Evolutionary conservation across 2,888 invertebrate species (phyloP), one percentile per base, ranked within the genome.

Genomic region (Synanthedon formicaeformis): DNA sequence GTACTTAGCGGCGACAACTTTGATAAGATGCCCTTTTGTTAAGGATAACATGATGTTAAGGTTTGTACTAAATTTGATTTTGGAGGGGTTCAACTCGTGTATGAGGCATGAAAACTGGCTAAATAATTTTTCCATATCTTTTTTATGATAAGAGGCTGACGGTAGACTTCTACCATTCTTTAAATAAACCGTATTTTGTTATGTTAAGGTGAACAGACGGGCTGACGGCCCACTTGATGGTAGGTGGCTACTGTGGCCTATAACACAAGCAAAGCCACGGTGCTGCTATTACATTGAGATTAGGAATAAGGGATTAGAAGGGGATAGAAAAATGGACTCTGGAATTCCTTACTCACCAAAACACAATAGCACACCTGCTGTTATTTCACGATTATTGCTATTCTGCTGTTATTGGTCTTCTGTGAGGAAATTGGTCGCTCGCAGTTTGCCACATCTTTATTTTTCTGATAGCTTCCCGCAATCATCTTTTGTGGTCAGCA

Each of bases 1-100:
- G 71, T 77, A 78, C 82, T 84, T 45, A 45, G 45, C 45, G 45
- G 45, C 14, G 45, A 82, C 83, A 81, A 80, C 67, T 78, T 80
- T 82, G 84, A 84, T 83, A 85, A 85, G 79, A 76, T 73, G 69
- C 79, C 78, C 77, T 77, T 49, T 12, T 72, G 73, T 69, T 66
- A 56, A 65, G 74, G 71, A 73, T 73, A 69, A 70, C 67, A 67
- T 63, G 65, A 49, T n/a, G 48, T n/a, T 8, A 10, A 51, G 48
- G 52, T 55, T 52, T 34, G 40, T 14, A n/a, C 45, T 14, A 45
- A 45, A 45, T 45, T 34, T 45, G 45, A 45, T n/a, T 45, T 45
- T 45, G 45, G 45, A 13, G 13, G 45, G 45, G 45, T 45, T 45
- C 13, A 13, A 1, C 10, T 10, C 10, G 34, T 10, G 6, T 34